Base-by-base conservation (phyloP, 2,113 vertebrate species). In the Panthera tigris region DNA sequence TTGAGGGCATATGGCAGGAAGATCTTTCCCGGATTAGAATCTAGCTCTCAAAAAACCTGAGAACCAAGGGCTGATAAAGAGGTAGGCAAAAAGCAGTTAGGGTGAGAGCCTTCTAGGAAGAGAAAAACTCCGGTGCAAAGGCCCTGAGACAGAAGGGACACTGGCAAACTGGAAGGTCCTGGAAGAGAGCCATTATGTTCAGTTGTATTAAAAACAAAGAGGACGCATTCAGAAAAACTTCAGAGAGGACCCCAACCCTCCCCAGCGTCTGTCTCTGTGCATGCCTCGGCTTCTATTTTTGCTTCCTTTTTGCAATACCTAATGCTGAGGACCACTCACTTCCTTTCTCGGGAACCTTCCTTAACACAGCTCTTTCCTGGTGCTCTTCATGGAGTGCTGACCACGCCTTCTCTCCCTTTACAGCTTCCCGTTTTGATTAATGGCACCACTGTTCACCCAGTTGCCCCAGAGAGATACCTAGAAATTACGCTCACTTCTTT, bases 291-390 rank as follows among this genome's bases (percentile, higher is more conserved):
- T 12, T 66, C 76, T 48, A 23, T 74, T 74, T 36, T 11, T 15
- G 6, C 39, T 85, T 2, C 9, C 0, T 15, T 9, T 65, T 48
- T n/a, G 23, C 7, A 79, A 16, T 21, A 61, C 4, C 45, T 14
- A 21, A n/a, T 0, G 16, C 18, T n/a, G 3, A 50, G 8, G 16
- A 4, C 31, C 7, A 8, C 36, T 50, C 45, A 9, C 25, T 25
- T 8, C 1, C 3, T 78, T 78, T 66, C 68, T 71, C 16, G 3
- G 4, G 16, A 19, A n/a, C 4, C 48, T 69, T n/a, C 29, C 52
- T 61, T 68, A n/a, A 31, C 18, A 19, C 0, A 2, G 19, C 66
- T n/a, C 41, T 52, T 79, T 52, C 25, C 25, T 29, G n/a, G 19
- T 39, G 18, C 48, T 9, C 3, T 39, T 11, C 15, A 45, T 29